Evolutionary conservation across 1,140 invertebrate species (phyloP).

Genomic region (Sminthurinus signatus): DNA sequence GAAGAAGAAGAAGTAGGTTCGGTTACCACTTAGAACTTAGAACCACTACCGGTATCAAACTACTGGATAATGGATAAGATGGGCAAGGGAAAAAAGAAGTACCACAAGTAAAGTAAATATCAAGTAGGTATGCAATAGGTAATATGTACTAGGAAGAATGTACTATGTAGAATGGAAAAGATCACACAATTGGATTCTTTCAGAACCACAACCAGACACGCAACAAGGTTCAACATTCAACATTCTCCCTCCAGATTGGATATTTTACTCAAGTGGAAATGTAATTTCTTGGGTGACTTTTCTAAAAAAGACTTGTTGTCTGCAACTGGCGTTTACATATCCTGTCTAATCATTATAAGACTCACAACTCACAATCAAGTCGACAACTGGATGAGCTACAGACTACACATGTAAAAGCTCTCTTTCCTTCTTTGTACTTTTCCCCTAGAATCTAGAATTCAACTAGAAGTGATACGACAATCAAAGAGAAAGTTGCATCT

Average conservation of each 20-base stretch:
- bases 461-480: too few species aligned
- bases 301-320: conserved; percentile 21
- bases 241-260: conserved; percentile 32
- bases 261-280: conserved; percentile 41
- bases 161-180: conserved; percentile 11
- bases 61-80: background rate
- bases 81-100: too few species aligned
- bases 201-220: conserved; percentile 24
- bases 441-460: too few species aligned
- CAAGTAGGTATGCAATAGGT: conserved; percentile 4
- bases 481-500: too few species aligned
- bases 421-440: too few species aligned
- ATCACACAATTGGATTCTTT: conserved; percentile 31
- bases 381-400: conserved; percentile 12
- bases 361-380: conserved; percentile 7
- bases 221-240: background rate
- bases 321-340: conserved; percentile 38
- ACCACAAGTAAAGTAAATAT: too few species aligned
- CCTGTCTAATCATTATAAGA: conserved; percentile 33
- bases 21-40: too few species aligned
- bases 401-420: too few species aligned
- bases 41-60: too few species aligned
- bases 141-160: background rate
- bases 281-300: conserved; percentile 32
- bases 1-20: conserved; percentile 8